phyloP scores from a whole-genome alignment of 2,797 vertebrate genomes.

The Clamator glandarius region DNA sequence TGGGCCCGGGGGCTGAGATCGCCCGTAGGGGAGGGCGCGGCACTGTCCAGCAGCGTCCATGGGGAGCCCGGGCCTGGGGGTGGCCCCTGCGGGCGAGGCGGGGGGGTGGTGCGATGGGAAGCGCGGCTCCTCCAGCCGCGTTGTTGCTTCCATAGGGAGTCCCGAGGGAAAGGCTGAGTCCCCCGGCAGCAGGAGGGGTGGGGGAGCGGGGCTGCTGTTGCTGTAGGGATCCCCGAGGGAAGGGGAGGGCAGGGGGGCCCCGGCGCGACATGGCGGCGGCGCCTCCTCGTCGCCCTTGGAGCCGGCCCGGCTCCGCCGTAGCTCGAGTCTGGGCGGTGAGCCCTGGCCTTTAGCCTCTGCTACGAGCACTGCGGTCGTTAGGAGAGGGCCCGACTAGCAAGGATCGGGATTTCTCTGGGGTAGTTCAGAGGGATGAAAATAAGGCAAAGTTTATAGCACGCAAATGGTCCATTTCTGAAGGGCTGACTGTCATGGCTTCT shows the following conservation, averaged over 20 bases:
- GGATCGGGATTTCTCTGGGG: background rate
- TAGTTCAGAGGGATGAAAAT: background rate
- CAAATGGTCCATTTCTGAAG: background rate
- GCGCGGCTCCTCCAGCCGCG: too few species aligned
- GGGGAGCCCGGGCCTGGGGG: too few species aligned
- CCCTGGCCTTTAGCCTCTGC: background rate
- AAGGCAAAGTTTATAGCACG: background rate
- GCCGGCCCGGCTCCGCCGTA: background rate
- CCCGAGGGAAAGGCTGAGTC: too few species aligned
- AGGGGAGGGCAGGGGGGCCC: background rate
- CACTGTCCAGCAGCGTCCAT: too few species aligned
- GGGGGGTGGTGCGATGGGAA: too few species aligned
- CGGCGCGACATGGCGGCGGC: conserved; percentile 65
- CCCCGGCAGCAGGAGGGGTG: too few species aligned
- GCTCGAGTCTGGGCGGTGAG: background rate
- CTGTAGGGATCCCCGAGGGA: too few species aligned
- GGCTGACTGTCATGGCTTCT: background rate
- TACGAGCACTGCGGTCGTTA: fast-evolving
- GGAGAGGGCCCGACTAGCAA: background rate
- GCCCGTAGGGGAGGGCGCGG: too few species aligned
- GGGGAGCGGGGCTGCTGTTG: too few species aligned
- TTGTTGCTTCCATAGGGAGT: too few species aligned
- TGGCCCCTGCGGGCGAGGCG: too few species aligned
- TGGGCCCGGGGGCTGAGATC: too few species aligned
- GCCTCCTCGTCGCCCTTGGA: conserved; percentile 25